Percentiles rank a stretch among this genome's conserved stretches.
phyloP scores from a whole-genome alignment of 1,140 invertebrate genomes.

The Fragariocoptes setiger region DNA sequence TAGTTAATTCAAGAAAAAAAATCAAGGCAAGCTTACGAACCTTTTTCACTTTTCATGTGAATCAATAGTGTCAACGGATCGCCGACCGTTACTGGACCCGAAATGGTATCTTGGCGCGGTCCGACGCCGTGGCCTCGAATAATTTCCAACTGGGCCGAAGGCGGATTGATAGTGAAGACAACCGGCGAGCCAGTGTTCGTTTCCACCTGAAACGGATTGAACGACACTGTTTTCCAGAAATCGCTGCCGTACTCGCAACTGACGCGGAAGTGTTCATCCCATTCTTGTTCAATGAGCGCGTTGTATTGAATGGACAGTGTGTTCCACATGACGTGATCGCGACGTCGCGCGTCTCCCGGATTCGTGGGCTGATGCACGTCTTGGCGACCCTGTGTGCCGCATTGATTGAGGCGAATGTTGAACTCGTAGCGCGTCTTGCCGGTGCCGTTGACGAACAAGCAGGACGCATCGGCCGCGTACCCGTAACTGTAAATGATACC shows the following conservation, averaged over 20 bases:
- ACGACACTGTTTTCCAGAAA: constrained; percentile 82
- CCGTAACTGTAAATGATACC: constrained; percentile 65
- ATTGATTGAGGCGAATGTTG: constrained; percentile 20
- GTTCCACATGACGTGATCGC: constrained; percentile 57
- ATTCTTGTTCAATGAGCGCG: constrained; percentile 64
- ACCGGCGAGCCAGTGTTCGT: constrained; percentile 50
- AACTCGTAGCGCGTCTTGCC: constrained; percentile 68
- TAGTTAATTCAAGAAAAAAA: no score
- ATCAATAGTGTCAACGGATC: constrained; percentile 67
- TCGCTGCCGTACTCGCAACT: constrained; percentile 83
- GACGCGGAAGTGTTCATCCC: constrained; percentile 79
- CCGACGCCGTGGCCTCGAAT: constrained; percentile 38
- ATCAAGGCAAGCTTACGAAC: constrained; percentile 19
- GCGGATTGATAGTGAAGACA: constrained; percentile 64
- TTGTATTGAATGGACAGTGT: constrained; percentile 78
- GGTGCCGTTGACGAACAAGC: constrained; percentile 73
- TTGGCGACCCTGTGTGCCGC: constrained; percentile 57
- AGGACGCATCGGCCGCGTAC: constrained; percentile 68
- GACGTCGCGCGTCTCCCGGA: constrained; percentile 24
- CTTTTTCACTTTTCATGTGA: constrained; percentile 72
- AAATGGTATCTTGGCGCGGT: background rate
- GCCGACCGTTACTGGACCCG: constrained; percentile 52
- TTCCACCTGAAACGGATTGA: constrained; percentile 68
- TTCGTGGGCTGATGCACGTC: constrained; percentile 10
- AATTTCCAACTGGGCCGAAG: constrained; percentile 81